A percentile compares a stretch with the other conserved stretches of the same genome.
These are phyloP conservation scores for Clistopyga incitator DNA, from an alignment of 2,888 invertebrate species.

Conservation along the genomic window DNA sequence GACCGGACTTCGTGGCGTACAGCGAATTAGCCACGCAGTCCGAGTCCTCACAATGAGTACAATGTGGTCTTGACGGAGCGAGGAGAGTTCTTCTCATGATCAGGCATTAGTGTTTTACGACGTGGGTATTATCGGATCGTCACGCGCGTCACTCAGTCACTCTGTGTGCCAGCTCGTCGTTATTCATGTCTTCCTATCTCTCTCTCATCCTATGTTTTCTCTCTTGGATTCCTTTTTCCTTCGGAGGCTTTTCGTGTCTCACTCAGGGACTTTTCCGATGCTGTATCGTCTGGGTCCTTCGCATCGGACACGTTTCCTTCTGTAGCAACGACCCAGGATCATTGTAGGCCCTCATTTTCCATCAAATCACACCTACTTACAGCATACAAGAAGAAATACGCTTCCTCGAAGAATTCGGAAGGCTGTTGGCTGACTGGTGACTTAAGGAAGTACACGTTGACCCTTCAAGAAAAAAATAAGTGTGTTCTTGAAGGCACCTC, in stretches of 20 bases:
- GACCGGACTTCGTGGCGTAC: slow-evolving; percentile 64
- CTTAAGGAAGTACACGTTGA: neutral
- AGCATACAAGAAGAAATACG: neutral
- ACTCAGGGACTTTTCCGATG: slow-evolving; percentile 38
- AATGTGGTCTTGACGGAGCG: slow-evolving; percentile 70
- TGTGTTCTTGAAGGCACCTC: neutral
- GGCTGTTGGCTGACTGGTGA: neutral
- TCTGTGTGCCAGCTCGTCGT: slow-evolving; percentile 42
- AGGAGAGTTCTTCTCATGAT: slow-evolving; percentile 79
- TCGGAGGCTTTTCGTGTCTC: neutral
- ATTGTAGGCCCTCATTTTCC: slow-evolving; percentile 28
- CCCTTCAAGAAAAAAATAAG: neutral
- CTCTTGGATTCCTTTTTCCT: slow-evolving; percentile 26
- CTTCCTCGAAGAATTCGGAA: neutral
- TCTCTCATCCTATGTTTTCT: slow-evolving; percentile 13
- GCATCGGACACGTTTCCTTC: slow-evolving; percentile 30
- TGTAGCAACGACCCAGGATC: slow-evolving; percentile 1
- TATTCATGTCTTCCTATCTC: slow-evolving; percentile 43
- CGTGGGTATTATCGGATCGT: slow-evolving; percentile 77
- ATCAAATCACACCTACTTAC: slow-evolving; percentile 12
- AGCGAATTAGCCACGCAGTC: slow-evolving; percentile 75
- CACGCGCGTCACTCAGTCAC: slow-evolving; percentile 79
- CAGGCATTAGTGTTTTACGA: slow-evolving; percentile 83
- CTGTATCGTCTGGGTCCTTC: slow-evolving; percentile 28
- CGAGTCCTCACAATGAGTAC: slow-evolving; percentile 73